phyloP scores from a whole-genome alignment of 2,113 vertebrate species.

The Saimiri boliviensis region DNA sequence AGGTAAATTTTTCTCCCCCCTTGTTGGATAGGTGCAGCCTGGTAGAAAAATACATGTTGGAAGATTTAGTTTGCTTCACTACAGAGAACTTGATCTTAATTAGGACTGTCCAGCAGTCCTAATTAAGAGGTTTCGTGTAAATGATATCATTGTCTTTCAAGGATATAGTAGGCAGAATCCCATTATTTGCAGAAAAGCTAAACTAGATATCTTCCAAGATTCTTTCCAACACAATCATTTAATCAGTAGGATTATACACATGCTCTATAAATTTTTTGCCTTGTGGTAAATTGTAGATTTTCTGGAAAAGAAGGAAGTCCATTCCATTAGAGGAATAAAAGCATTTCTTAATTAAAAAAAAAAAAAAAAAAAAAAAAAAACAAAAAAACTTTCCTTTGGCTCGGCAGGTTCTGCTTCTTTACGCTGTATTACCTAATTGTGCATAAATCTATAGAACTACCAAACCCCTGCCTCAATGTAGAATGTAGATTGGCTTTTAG shows the following conservation, averaged over 20 bases:
- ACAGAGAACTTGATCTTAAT: not conserved
- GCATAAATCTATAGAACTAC: not conserved
- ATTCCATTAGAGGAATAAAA: conserved; percentile 1
- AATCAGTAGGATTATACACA: not conserved
- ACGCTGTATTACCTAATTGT: conserved; percentile 6
- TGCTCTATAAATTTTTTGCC: not conserved
- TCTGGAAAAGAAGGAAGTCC: not conserved
- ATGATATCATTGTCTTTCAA: not conserved
- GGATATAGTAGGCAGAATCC: not conserved
- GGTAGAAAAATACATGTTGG: not conserved
- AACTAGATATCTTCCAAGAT: not conserved
- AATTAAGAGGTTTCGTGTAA: not conserved
- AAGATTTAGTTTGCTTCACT: not conserved
- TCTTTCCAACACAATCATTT: conserved; percentile 16
- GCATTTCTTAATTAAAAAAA: not conserved
- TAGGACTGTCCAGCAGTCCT: not conserved
- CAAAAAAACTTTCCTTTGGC: not conserved
- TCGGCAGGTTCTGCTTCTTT: not conserved
- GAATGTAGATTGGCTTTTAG: not conserved
- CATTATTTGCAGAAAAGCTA: not conserved
- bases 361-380: not conserved
- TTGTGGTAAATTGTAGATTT: not conserved
- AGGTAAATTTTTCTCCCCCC: not conserved
- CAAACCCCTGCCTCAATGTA: not conserved
- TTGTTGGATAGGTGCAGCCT: not conserved